phyloP scores from a whole-genome alignment of 2,113 vertebrate species.

The Condylura cristata region DNA sequence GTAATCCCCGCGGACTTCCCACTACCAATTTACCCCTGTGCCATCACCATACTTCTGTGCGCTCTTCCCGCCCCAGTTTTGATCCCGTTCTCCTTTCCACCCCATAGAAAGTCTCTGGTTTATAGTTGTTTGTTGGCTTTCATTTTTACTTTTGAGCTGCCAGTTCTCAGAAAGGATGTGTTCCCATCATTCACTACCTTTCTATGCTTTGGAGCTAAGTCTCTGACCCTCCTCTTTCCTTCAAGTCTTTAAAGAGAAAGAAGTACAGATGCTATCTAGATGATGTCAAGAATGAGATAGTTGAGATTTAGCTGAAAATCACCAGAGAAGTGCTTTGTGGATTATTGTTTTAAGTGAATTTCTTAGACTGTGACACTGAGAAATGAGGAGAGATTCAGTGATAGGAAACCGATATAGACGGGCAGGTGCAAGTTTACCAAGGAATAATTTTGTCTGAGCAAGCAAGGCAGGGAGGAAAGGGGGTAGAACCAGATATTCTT shows the following conservation, averaged over 20 bases:
- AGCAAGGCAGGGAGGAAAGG: not conserved
- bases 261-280: not conserved
- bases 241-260: not conserved
- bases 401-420: not conserved
- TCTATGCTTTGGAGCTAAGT: not conserved
- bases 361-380: not conserved
- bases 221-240: not conserved
- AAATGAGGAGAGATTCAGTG: not conserved
- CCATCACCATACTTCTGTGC: no score
- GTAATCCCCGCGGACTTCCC: no score
- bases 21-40: no score
- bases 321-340: not conserved
- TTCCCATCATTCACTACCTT: not conserved
- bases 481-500: not conserved
- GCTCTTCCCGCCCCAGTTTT: no score
- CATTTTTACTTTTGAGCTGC: no score
- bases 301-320: conserved; percentile 1
- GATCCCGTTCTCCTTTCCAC: no score
- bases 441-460: not conserved
- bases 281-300: not conserved
- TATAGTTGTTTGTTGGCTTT: no score
- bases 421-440: not conserved
- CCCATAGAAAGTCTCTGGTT: no score
- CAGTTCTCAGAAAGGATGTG: not conserved
- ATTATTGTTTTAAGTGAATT: not conserved